These are phyloP conservation scores for Phasia obesa DNA, from an alignment of 2,888 invertebrate genomes.

Conservation along the genomic window DNA sequence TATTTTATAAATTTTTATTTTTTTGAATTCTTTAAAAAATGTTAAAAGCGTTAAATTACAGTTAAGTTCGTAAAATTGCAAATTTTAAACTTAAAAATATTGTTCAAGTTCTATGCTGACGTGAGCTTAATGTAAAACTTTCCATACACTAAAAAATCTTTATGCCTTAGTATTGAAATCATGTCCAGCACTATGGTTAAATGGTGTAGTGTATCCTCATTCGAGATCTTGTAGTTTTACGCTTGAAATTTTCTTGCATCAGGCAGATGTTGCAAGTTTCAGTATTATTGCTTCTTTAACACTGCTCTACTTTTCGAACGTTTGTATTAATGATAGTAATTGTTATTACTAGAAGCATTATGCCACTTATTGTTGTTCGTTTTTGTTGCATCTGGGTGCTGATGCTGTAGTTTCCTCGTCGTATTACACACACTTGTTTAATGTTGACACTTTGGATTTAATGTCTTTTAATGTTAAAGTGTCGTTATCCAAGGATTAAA, in stretches of 20 bases:
- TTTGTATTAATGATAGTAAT: slow-evolving; percentile 44
- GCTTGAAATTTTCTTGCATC: background rate
- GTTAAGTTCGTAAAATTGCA: no score
- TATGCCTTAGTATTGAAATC: no score
- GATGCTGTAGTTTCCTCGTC: slow-evolving; percentile 32
- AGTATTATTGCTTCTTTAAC: background rate
- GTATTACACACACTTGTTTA: slow-evolving; percentile 57
- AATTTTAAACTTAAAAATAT: no score
- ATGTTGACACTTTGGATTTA: slow-evolving; percentile 68
- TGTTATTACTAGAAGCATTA: background rate
- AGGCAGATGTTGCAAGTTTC: background rate
- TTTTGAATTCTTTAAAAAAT: no score
- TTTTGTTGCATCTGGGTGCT: slow-evolving; percentile 46
- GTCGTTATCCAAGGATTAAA: slow-evolving; percentile 72
- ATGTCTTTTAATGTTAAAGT: slow-evolving; percentile 70
- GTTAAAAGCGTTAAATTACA: no score
- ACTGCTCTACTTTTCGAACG: slow-evolving; percentile 4
- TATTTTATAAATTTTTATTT: no score
- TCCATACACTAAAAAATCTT: no score
- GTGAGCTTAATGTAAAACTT: no score
- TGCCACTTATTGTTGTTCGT: slow-evolving; percentile 29
- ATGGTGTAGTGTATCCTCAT: background rate
- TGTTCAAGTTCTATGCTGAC: no score
- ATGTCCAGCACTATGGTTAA: background rate
- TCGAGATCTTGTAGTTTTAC: no score